Evolutionary conservation across 2,797 vertebrate species (phyloP).

Genomic region (Microchirus variegatus): DNA sequence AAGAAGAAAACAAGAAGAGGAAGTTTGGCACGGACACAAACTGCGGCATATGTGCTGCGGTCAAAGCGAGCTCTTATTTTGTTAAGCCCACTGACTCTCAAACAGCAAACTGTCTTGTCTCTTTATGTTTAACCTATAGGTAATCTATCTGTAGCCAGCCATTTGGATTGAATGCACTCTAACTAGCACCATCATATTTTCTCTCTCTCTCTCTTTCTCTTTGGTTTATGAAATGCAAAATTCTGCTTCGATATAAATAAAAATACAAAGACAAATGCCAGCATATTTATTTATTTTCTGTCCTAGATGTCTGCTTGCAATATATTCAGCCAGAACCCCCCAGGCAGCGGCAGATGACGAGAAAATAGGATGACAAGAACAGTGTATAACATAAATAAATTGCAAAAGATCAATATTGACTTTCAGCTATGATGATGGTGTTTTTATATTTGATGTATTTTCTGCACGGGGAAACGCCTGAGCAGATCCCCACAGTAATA

Average conservation of each 20-base stretch:
- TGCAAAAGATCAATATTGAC: constrained; percentile 24
- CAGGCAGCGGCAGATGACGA: constrained; percentile 22
- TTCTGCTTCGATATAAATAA: constrained; percentile 12
- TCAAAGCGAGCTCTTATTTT: constrained; percentile 47
- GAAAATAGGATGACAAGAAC: constrained; percentile 22
- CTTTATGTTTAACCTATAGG: constrained; percentile 47
- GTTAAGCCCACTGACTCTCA: constrained; percentile 36
- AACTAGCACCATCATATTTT: constrained; percentile 5
- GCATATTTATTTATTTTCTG: constrained; percentile 22
- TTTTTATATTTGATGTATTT: constrained; percentile 13
- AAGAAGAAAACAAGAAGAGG: constrained; percentile 37
- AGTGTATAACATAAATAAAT: constrained; percentile 40
- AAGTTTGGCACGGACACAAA: constrained; percentile 38
- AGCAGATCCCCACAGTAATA: neutral
- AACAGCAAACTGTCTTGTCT: constrained; percentile 33
- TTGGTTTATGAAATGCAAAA: neutral
- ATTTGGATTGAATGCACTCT: constrained; percentile 32
- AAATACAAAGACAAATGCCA: constrained; percentile 13
- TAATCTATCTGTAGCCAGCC: constrained; percentile 39
- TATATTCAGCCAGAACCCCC: constrained; percentile 24
- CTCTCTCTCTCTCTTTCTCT: neutral
- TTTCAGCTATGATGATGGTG: neutral
- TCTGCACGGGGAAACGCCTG: neutral
- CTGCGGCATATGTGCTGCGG: constrained; percentile 28
- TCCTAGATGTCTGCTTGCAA: constrained; percentile 13